phyloP scores from a whole-genome alignment of 2,888 invertebrate genomes.

The Drosophila colorata region DNA sequence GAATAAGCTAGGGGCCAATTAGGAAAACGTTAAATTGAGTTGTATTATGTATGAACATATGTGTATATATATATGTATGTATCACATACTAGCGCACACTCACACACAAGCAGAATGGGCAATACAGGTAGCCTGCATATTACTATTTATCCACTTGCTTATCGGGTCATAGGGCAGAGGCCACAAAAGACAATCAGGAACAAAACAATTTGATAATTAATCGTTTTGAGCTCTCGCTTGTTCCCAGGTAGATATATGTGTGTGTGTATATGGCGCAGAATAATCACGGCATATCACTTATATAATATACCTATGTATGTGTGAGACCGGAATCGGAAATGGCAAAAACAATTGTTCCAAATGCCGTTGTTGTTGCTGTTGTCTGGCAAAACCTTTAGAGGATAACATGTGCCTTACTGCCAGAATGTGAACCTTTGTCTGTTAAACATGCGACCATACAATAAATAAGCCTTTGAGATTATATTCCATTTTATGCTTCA shows the following conservation, averaged over 20 bases:
- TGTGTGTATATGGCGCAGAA: constrained; percentile 9
- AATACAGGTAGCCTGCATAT: constrained; percentile 50
- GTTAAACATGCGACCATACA: constrained; percentile 8
- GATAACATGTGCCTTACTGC: constrained; percentile 3
- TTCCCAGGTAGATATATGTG: constrained; percentile 27
- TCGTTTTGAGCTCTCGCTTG: constrained; percentile 52
- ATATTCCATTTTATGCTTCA: constrained; percentile 10
- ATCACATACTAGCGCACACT: constrained; percentile 2
- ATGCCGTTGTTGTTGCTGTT: constrained; percentile 9
- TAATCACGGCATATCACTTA: constrained; percentile 63
- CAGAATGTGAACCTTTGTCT: background rate
- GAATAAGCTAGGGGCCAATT: constrained; percentile 20
- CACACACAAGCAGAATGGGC: constrained; percentile 6
- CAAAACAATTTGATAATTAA: constrained; percentile 69
- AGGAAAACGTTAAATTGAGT: constrained; percentile 21
- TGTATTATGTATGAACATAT: constrained; percentile 14
- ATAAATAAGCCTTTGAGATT: constrained; percentile 37
- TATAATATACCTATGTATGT: constrained; percentile 17
- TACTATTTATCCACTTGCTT: constrained; percentile 51
- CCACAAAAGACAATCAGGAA: constrained; percentile 54
- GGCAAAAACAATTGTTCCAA: constrained; percentile 45
- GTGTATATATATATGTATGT: background rate
- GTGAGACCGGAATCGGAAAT: constrained; percentile 49
- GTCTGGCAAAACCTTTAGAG: constrained; percentile 4
- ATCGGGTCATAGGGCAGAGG: constrained; percentile 33